Conservation (phyloP, 2,797 vertebrate species). For the Cichlasoma orientale region DNA sequence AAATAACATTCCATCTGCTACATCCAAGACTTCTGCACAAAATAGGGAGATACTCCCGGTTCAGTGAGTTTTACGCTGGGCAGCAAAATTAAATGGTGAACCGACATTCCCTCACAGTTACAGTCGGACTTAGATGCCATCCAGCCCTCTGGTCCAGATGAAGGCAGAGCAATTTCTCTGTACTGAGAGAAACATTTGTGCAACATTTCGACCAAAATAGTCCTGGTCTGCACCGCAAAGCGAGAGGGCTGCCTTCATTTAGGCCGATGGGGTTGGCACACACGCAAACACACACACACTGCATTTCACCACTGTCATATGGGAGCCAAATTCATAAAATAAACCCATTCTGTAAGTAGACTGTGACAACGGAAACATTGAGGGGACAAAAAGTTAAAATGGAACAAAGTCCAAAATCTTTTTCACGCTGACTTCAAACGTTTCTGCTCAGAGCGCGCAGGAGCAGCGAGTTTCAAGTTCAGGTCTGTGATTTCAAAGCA, state of each 20-base stretch:
- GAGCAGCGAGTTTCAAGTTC: neutral
- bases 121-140: slow-evolving; percentile 33
- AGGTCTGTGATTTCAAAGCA: neutral
- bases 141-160: slow-evolving; percentile 36
- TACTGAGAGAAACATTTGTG: slow-evolving; percentile 77
- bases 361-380: slow-evolving; percentile 66
- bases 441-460: neutral
- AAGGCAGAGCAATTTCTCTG: slow-evolving; percentile 50
- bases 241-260: slow-evolving; percentile 72
- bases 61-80: slow-evolving; percentile 14
- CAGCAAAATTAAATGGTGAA: slow-evolving; percentile 12
- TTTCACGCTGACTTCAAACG: slow-evolving; percentile 1
- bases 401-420: slow-evolving; percentile 36
- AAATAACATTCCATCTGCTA: neutral
- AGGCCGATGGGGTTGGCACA: slow-evolving; percentile 62
- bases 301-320: slow-evolving; percentile 58
- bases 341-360: slow-evolving; percentile 52
- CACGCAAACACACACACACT: slow-evolving; percentile 21
- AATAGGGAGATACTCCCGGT: neutral
- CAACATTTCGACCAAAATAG: slow-evolving; percentile 78
- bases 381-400: slow-evolving; percentile 55
- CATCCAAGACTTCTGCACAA: neutral
- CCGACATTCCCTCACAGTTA: slow-evolving; percentile 2
- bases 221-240: slow-evolving; percentile 72
- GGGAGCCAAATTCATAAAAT: slow-evolving; percentile 64